Base-by-base conservation (phyloP, 2,797 vertebrate species). In the Sebastes matsubarae region DNA sequence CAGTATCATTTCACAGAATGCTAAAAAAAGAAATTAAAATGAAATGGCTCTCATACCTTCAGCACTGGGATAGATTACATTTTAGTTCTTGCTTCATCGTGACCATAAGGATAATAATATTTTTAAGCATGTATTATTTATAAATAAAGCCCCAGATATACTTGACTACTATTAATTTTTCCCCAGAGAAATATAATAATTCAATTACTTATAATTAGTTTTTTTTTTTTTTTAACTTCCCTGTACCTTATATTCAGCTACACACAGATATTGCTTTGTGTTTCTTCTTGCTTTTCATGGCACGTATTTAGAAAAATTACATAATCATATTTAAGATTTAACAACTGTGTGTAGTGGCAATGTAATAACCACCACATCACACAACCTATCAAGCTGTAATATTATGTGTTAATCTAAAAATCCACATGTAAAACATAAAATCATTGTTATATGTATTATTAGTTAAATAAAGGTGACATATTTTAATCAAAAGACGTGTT, bases 1-100 rank as follows among this genome's bases (percentile, higher is more conserved):
- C 63, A 27, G 42, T 65, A 65, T 82, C 9, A 54, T 87, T 82
- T 87, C 54, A 82, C 72, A 71, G 61, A 83, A 74, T 34, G 18
- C 18, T 54, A 73, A 11, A 24, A 65, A 38, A 66, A 8, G 4
- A 32, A 50, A 60, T 59, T 54, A 1, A 59, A 77, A 72, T 79
- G 8, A 29, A 36, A 58, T 25, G 34, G 42, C 27, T 52, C 30
- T 46, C 38, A 55, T 59, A 61, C 24, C 46, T 59, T 36, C 16
- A 60, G 72, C 36, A 50, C n/a, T 34, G 38, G 20, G 11, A 54
- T 18, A 6, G 32, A 58, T 64, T 42, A 34, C 54, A 60, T 71
- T 64, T 14, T 14, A n/a, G 32, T 13, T 65, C 38, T 70, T 52
- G 4, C 30, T 60, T 66, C 1, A 66, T 52, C 32, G 32, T 57